These are phyloP conservation scores for Paramormyrops hopkinsi DNA, from an alignment of 2,797 vertebrate genomes.

Conservation along the genomic window DNA sequence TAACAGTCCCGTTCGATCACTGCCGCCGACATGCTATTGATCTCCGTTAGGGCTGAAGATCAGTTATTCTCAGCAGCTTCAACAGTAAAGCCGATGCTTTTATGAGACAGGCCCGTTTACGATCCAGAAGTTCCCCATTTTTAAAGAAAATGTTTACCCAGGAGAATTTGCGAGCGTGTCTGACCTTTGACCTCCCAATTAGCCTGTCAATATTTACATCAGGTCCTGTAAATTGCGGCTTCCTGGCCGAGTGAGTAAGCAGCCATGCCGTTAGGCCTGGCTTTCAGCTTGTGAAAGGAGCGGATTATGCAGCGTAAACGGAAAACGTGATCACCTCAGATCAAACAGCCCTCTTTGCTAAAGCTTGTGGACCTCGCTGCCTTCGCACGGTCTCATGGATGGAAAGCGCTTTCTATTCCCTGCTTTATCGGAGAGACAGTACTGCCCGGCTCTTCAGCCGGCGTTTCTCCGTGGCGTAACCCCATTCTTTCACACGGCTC, in stretches of 20 bases:
- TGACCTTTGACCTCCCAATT: background rate
- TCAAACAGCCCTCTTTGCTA: slow-evolving; percentile 34
- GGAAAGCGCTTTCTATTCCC: slow-evolving; percentile 22
- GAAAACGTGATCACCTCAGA: background rate
- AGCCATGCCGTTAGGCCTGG: background rate
- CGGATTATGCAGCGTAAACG: background rate
- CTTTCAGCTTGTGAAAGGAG: background rate
- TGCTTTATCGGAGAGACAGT: slow-evolving; percentile 35
- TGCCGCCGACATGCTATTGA: background rate
- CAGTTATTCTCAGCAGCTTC: background rate
- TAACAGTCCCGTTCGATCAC: background rate
- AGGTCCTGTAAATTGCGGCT: background rate
- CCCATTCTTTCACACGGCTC: slow-evolving; percentile 38
- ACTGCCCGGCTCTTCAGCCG: slow-evolving; percentile 36
- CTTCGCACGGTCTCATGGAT: slow-evolving; percentile 25
- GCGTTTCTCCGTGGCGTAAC: slow-evolving; percentile 19
- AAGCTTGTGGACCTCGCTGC: slow-evolving; percentile 24
- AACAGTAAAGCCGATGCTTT: background rate
- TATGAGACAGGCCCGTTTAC: background rate
- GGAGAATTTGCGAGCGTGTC: background rate
- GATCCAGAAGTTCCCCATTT: background rate
- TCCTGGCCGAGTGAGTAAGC: background rate
- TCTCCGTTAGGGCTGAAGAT: background rate
- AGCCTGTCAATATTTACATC: background rate
- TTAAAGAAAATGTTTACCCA: background rate